Percentiles rank a stretch among this genome's conserved stretches.
Conservation (phyloP, 2,113 vertebrate genomes). For the Glaucomys volans region DNA sequence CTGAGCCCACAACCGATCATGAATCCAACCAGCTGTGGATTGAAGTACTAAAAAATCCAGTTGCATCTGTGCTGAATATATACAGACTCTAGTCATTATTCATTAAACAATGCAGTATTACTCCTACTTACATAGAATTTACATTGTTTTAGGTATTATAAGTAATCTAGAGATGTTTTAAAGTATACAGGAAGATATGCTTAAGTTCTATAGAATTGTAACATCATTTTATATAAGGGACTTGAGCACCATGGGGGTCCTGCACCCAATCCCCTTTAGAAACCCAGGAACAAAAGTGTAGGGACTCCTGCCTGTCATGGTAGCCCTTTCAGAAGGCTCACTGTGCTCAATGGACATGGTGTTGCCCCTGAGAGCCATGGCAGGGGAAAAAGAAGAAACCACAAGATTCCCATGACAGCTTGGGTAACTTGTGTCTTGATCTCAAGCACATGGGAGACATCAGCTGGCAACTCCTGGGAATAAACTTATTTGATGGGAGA, state of each 20-base stretch:
- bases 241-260: neutral
- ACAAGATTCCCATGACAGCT: neutral
- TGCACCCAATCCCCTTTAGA: neutral
- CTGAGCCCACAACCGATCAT: neutral
- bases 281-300: neutral
- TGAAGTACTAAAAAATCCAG: neutral
- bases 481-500: neutral
- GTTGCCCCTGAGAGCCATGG: too few relatives aligned
- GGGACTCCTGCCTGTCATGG: neutral
- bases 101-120: neutral
- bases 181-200: neutral
- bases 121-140: neutral
- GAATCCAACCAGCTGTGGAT: neutral
- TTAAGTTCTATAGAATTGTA: neutral
- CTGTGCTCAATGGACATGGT: too few relatives aligned
- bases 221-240: neutral
- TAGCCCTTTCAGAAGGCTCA: rapidly evolving
- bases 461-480: neutral
- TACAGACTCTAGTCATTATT: neutral
- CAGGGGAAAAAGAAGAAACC: neutral
- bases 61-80: neutral
- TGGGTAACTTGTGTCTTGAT: neutral
- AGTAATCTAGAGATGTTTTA: neutral
- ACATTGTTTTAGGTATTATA: neutral
- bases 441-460: neutral